These are phyloP conservation scores for Mohoua ochrocephala DNA, from an alignment of 2,113 vertebrate genomes.

Conservation along the genomic window DNA sequence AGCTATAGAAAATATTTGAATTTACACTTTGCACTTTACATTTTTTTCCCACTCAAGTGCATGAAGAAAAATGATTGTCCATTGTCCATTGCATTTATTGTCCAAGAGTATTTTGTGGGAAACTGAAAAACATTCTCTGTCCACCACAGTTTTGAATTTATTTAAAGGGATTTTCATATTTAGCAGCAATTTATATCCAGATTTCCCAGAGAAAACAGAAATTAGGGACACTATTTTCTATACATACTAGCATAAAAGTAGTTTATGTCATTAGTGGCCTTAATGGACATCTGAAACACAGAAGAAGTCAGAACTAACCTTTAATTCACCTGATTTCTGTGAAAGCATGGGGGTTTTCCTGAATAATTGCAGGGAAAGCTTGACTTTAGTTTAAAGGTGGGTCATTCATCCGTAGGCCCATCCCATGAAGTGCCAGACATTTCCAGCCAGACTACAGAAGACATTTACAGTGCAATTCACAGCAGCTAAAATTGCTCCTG, in stretches of 20 bases:
- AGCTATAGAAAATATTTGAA: background rate
- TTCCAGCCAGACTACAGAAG: background rate
- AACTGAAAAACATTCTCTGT: background rate
- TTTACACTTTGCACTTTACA: background rate
- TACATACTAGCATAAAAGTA: rapidly evolving
- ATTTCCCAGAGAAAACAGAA: background rate
- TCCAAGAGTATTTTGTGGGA: background rate
- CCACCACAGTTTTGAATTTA: background rate
- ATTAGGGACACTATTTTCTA: background rate
- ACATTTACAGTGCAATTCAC: background rate
- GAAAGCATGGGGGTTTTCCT: background rate
- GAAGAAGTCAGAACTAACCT: background rate
- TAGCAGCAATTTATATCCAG: background rate
- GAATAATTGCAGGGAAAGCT: background rate
- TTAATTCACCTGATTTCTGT: background rate
- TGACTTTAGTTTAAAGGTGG: background rate
- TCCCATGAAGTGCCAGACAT: background rate
- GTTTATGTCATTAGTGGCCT: background rate
- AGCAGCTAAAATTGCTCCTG: background rate
- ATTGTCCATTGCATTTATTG: background rate
- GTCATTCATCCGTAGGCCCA: background rate
- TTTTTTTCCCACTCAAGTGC: background rate
- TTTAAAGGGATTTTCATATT: background rate
- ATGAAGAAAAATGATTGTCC: background rate
- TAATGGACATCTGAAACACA: background rate